Evolutionary conservation across 2,888 invertebrate genomes (phyloP).

Genomic region (Zaprionus lineosus): DNA sequence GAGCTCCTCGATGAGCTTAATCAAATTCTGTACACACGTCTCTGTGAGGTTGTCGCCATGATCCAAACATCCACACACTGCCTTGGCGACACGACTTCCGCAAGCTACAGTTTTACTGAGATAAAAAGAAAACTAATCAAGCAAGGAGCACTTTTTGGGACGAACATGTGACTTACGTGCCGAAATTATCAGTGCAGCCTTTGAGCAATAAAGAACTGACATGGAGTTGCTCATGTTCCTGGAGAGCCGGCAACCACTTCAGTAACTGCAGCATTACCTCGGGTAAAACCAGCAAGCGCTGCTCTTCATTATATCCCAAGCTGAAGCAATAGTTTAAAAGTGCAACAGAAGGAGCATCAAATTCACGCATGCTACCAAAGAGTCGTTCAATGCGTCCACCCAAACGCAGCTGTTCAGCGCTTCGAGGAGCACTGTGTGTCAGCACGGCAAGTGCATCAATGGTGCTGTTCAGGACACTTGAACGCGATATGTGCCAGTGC

Average conservation of each 20-base stretch:
- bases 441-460: constrained; percentile 76
- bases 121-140: constrained; percentile 28
- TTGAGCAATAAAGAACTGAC: constrained; percentile 81
- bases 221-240: constrained; percentile 82
- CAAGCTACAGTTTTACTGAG: constrained; percentile 85
- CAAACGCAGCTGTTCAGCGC: constrained; percentile 67
- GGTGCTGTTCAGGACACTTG: constrained; percentile 73
- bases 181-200: constrained; percentile 84
- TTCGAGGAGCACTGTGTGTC: constrained; percentile 68
- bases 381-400: constrained; percentile 76
- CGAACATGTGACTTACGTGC: constrained; percentile 80
- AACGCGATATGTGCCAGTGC: constrained; percentile 79
- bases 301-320: constrained; percentile 82
- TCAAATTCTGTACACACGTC: constrained; percentile 83
- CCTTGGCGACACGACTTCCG: constrained; percentile 83
- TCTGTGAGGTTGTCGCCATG: constrained; percentile 82
- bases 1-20: constrained; percentile 84
- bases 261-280: constrained; percentile 84
- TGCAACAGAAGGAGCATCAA: constrained; percentile 83
- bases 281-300: constrained; percentile 79
- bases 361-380: constrained; percentile 79
- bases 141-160: too few species aligned
- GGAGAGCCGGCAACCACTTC: constrained; percentile 84
- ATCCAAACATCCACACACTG: constrained; percentile 83
- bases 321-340: constrained; percentile 83